These are phyloP conservation scores for Agapetus fuscipes DNA, from an alignment of 2,888 invertebrate genomes.

Conservation along the genomic window DNA sequence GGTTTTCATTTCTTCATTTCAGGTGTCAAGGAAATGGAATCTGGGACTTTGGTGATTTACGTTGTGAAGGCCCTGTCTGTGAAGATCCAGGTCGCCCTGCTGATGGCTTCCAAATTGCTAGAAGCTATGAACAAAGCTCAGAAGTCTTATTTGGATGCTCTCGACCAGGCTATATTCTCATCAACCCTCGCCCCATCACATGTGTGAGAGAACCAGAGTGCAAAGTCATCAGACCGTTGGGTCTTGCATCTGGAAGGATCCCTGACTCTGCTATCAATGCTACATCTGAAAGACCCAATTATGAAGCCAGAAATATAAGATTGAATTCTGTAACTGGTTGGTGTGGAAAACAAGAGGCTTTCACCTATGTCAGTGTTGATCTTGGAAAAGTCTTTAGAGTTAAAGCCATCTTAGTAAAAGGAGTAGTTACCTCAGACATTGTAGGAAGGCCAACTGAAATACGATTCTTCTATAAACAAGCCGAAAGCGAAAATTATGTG, in stretches of 20 bases:
- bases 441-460: conserved; percentile 95
- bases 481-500: conserved; percentile 89
- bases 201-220: conserved; percentile 91
- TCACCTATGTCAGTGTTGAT: conserved; percentile 93
- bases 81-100: conserved; percentile 92
- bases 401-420: conserved; percentile 87
- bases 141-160: conserved; percentile 86
- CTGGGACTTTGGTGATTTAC: conserved; percentile 95
- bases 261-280: conserved; percentile 94
- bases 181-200: conserved; percentile 81
- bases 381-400: conserved; percentile 87
- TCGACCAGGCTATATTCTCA: conserved; percentile 85
- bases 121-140: conserved; percentile 81
- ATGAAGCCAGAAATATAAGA: conserved; percentile 81
- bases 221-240: conserved; percentile 82
- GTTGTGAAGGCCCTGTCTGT: conserved; percentile 95
- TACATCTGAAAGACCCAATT: conserved; percentile 86
- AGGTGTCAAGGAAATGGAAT: conserved; percentile 84
- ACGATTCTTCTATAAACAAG: conserved; percentile 92
- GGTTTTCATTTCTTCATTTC: too few relatives aligned
- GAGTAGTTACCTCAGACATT: conserved; percentile 89
- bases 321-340: conserved; percentile 90
- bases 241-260: conserved; percentile 82
- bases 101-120: conserved; percentile 79
- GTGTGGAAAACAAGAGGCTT: conserved; percentile 95